phyloP scores from a whole-genome alignment of 2,797 vertebrate genomes.

The Emys orbicularis region DNA sequence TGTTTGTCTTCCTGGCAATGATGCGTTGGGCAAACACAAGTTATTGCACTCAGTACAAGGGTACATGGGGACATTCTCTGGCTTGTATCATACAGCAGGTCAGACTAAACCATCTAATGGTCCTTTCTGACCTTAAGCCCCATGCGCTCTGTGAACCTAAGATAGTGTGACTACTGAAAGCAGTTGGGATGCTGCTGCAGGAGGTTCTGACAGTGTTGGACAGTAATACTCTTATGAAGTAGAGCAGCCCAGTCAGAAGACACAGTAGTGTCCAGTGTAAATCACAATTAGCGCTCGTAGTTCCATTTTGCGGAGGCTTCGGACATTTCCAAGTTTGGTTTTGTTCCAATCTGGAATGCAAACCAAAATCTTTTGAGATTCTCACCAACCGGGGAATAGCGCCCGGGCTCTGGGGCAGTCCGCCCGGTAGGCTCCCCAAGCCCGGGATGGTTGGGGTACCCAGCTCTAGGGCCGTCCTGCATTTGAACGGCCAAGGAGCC shows the following conservation, averaged over 20 bases:
- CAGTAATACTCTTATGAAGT: not conserved
- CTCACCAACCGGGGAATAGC: not conserved
- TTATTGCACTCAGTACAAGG: not conserved
- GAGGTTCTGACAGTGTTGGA: not conserved
- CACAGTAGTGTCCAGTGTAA: not conserved
- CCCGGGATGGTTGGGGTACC: not conserved
- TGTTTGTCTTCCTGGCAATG: not conserved
- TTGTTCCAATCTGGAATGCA: not conserved
- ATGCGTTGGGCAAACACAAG: not conserved
- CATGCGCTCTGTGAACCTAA: fast-evolving
- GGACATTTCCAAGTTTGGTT: not conserved
- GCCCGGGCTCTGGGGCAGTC: not conserved
- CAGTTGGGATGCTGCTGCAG: not conserved
- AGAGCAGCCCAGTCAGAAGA: not conserved
- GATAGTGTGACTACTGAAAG: not conserved
- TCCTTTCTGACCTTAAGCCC: not conserved
- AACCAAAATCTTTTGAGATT: not conserved
- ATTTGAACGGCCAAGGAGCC: not conserved
- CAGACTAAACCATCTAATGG: fast-evolving
- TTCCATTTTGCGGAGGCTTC: not conserved
- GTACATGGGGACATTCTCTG: not conserved
- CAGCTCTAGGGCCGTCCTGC: not conserved
- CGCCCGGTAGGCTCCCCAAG: not conserved
- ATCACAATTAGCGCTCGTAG: not conserved
- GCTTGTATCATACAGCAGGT: fast-evolving